Conservation (phyloP, 2,888 invertebrate genomes). For the Hydroisotoma schaefferi region DNA sequence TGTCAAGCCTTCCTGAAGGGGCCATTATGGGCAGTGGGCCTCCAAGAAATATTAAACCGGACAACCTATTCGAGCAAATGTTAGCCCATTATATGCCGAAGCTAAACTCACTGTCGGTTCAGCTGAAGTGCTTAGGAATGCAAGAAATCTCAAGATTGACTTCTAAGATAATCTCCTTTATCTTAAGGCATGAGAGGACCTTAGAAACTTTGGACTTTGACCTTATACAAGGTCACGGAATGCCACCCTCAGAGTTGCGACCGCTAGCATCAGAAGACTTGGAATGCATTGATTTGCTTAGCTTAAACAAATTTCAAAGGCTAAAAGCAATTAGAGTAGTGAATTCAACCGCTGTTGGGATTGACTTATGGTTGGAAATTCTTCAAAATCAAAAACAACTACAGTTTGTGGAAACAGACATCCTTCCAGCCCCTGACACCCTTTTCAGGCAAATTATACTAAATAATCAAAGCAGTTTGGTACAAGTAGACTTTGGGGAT, state of each 20-base stretch:
- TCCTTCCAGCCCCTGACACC: conserved; percentile 34
- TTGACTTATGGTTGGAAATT: conserved; percentile 34
- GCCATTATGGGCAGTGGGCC: conserved; percentile 9
- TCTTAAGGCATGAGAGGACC: conserved; percentile 20
- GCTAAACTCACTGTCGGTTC: conserved; percentile 12
- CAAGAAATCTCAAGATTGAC: conserved; percentile 34
- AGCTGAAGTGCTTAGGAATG: conserved; percentile 23
- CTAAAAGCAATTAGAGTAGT: conserved; percentile 30
- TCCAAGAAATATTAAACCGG: conserved; percentile 9
- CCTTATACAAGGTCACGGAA: conserved; percentile 42
- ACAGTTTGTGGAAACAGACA: conserved; percentile 36
- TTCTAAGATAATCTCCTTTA: conserved; percentile 18
- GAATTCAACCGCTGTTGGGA: conserved; percentile 38
- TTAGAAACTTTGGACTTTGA: conserved; percentile 35
- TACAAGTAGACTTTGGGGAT: conserved; percentile 41
- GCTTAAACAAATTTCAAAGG: conserved; percentile 16
- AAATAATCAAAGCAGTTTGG: conserved; percentile 26
- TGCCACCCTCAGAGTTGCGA: conserved; percentile 30
- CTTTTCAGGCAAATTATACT: conserved; percentile 30
- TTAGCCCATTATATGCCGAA: conserved; percentile 8
- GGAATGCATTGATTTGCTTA: conserved; percentile 22
- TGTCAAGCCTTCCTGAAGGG: conserved; percentile 25
- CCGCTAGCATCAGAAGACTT: conserved; percentile 30
- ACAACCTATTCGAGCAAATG: conserved; percentile 18
- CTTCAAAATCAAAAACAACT: conserved; percentile 30